Evolutionary conservation across 37 sponge, comb jelly and placozoan genomes (phyloP).

Genomic region (Mnemiopsis leidyi): DNA sequence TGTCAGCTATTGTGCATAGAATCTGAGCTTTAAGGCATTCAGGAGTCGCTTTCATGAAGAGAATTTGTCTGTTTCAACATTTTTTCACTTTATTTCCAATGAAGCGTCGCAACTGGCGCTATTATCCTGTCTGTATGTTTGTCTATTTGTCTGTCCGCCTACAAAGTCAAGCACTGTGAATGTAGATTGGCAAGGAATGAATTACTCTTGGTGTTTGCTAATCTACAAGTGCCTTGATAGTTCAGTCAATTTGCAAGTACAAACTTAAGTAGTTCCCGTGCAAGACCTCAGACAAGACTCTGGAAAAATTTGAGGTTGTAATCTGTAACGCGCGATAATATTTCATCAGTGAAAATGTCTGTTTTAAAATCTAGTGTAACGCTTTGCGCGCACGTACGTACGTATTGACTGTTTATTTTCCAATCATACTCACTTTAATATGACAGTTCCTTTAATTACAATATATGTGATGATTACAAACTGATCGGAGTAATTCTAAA

Average conservation of each 20-base stretch:
- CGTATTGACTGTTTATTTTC: too few relatives aligned
- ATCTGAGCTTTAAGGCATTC: too few relatives aligned
- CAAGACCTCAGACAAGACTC: neutral
- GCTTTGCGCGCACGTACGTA: neutral
- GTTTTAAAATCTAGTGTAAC: constrained; percentile 11
- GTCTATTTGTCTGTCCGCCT: neutral
- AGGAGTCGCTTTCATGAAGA: too few relatives aligned
- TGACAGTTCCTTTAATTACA: too few relatives aligned
- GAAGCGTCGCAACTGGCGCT: too few relatives aligned
- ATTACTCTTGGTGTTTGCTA: neutral
- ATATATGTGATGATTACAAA: too few relatives aligned
- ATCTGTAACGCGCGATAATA: neutral
- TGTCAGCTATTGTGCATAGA: neutral
- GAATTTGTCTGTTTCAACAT: too few relatives aligned
- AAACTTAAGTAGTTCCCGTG: neutral
- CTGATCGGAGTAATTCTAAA: too few relatives aligned
- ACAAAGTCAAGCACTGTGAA: neutral
- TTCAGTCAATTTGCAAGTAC: neutral
- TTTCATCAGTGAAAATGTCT: neutral
- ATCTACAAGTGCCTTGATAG: neutral
- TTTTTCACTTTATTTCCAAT: too few relatives aligned
- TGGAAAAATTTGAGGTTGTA: neutral
- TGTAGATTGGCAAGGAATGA: too few relatives aligned
- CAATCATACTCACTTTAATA: too few relatives aligned
- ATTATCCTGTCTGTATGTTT: neutral